These are phyloP conservation scores for Myocastor coypus DNA, from an alignment of 2,113 vertebrate species.

Conservation along the genomic window DNA sequence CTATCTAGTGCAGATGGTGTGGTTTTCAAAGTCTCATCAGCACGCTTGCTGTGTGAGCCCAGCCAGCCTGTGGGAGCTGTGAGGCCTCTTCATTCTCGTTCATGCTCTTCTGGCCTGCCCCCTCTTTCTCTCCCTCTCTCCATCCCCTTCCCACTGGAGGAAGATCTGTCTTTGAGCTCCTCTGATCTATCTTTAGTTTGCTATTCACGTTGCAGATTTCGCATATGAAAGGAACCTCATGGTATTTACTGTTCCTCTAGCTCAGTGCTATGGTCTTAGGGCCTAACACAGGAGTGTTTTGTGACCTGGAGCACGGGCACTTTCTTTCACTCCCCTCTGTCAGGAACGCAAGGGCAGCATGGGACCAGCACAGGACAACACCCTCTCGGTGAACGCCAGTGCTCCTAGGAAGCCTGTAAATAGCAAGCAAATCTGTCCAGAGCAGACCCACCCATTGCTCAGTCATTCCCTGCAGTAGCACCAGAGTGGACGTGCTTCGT, in stretches of 20 bases:
- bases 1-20: not conserved
- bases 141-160: not conserved
- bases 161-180: not conserved
- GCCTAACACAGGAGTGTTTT: not conserved
- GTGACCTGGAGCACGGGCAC: not conserved
- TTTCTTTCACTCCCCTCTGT: not conserved
- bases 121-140: not conserved
- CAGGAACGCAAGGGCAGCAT: not conserved
- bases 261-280: not conserved
- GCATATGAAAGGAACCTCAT: no score
- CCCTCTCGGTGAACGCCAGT: not conserved
- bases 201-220: not conserved
- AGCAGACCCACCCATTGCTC: not conserved
- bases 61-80: not conserved
- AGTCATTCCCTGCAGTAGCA: not conserved
- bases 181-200: not conserved
- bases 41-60: not conserved
- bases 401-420: not conserved
- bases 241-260: not conserved
- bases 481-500: not conserved
- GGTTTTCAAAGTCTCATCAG: not conserved
- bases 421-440: not conserved
- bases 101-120: not conserved
- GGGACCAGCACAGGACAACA: rapidly evolving
- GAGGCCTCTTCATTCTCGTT: not conserved